Evolutionary conservation across 2,797 vertebrate genomes (phyloP).

Genomic region (Hydrolagus colliei): DNA sequence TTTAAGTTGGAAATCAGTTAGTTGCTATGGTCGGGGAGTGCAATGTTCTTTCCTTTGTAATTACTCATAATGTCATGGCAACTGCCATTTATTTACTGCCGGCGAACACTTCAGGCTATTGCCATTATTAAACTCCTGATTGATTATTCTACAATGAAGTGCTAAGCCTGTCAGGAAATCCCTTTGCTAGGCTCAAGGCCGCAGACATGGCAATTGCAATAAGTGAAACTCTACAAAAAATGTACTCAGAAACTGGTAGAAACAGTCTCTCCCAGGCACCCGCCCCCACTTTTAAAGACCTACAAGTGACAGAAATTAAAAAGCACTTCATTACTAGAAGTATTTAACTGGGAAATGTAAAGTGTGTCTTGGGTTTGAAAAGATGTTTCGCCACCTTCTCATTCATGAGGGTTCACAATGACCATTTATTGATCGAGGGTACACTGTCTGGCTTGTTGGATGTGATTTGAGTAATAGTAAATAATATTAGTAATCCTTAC

Average conservation of each 20-base stretch:
- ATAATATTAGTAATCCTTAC: no score
- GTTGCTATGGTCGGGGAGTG: not conserved
- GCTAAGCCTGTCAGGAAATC: constrained; percentile 22
- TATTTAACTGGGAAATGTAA: not conserved
- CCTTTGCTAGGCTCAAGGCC: constrained; percentile 9
- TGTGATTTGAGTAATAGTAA: not conserved
- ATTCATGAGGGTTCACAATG: not conserved
- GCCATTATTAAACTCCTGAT: constrained; percentile 29
- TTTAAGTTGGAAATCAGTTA: not conserved
- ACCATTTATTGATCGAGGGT: not conserved
- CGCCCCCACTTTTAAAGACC: not conserved
- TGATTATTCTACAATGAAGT: constrained; percentile 27
- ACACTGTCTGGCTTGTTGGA: not conserved
- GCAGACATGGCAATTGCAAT: constrained; percentile 9
- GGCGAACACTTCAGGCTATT: constrained; percentile 21
- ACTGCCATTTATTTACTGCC: constrained; percentile 11
- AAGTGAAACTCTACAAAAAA: constrained; percentile 10
- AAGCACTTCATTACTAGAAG: not conserved
- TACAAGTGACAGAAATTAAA: constrained; percentile 14
- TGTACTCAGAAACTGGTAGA: not conserved
- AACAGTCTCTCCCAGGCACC: not conserved
- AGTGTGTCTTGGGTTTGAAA: not conserved
- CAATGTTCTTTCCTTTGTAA: constrained; percentile 18
- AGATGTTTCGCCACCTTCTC: not conserved
- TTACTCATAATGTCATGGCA: constrained; percentile 12